A percentile compares a stretch with the other conserved stretches of the same genome.
Conservation (phyloP, 2,797 vertebrate species). For the Takifugu ocellatus region DNA sequence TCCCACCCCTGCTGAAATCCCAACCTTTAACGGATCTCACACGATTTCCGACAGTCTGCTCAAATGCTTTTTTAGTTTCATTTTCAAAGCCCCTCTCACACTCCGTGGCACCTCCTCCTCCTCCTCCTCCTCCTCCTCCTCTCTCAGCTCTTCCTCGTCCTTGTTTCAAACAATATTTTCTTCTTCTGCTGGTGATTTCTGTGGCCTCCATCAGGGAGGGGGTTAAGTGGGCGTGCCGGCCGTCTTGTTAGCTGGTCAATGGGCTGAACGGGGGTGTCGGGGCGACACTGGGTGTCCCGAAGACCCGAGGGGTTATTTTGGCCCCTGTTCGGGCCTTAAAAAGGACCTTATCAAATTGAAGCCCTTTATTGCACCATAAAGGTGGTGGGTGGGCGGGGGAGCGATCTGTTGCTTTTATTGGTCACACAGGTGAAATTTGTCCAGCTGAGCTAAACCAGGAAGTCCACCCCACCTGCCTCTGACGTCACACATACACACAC, state of each 20-base stretch:
- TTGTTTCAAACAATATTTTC: constrained; percentile 28
- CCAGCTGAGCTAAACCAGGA: constrained; percentile 26
- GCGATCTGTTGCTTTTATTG: too few species aligned
- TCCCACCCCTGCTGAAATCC: constrained; percentile 52
- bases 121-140: constrained; percentile 33
- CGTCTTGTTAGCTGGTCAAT: constrained; percentile 53
- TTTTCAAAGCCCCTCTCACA: constrained; percentile 53
- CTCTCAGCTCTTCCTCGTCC: constrained; percentile 29
- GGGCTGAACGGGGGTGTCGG: constrained; percentile 38
- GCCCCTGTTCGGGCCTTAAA: background rate
- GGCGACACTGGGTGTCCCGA: constrained; percentile 33
- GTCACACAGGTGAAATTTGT: too few species aligned
- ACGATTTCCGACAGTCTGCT: constrained; percentile 65
- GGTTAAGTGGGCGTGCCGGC: constrained; percentile 59
- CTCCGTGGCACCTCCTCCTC: constrained; percentile 4
- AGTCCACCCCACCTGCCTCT: constrained; percentile 20
- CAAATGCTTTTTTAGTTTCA: constrained; percentile 53
- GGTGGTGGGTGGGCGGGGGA: too few species aligned
- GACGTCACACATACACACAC: background rate
- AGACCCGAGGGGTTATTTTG: constrained; percentile 21
- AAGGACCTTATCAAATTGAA: too few species aligned
- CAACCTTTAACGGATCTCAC: constrained; percentile 64
- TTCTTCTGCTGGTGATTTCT: constrained; percentile 53
- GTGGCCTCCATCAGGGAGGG: constrained; percentile 59
- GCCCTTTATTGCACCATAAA: too few species aligned